Evolutionary conservation across 2,888 invertebrate species (phyloP).

Genomic region (Orthosia incerta): DNA sequence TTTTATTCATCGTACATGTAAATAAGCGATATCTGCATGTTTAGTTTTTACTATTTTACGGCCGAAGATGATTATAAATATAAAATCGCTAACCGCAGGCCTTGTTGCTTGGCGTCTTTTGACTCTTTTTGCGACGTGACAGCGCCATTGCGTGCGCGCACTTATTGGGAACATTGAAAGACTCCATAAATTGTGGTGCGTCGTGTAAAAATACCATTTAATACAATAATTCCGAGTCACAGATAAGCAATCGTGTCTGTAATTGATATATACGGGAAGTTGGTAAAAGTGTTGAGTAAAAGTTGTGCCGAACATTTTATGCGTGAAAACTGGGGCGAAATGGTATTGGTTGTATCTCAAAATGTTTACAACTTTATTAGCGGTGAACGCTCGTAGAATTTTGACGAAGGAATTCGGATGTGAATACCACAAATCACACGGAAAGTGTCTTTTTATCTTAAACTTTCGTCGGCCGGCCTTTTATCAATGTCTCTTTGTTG

Average conservation of each 20-base stretch:
- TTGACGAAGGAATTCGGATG: slow-evolving; percentile 50
- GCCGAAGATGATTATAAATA: slow-evolving; percentile 79
- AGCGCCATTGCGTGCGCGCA: slow-evolving; percentile 80
- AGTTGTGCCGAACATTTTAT: slow-evolving; percentile 44
- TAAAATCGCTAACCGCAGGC: slow-evolving; percentile 82
- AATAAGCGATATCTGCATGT: slow-evolving; percentile 71
- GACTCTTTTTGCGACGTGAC: slow-evolving; percentile 75
- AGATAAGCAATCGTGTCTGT: slow-evolving; percentile 59
- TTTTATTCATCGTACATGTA: slow-evolving; percentile 66
- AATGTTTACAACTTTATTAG: slow-evolving; percentile 55
- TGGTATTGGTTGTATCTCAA: slow-evolving; percentile 38
- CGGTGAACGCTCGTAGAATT: slow-evolving; percentile 46
- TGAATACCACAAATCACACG: slow-evolving; percentile 47
- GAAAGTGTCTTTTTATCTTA: slow-evolving; percentile 47
- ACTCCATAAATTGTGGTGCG: slow-evolving; percentile 77
- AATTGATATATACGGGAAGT: slow-evolving; percentile 65
- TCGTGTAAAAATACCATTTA: slow-evolving; percentile 77
- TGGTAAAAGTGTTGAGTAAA: slow-evolving; percentile 62
- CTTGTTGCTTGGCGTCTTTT: slow-evolving; percentile 75
- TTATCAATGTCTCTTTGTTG: slow-evolving; percentile 33
- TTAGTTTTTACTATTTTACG: slow-evolving; percentile 77
- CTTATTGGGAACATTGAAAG: slow-evolving; percentile 82
- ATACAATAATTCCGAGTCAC: slow-evolving; percentile 75
- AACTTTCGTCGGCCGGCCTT: slow-evolving; percentile 11
- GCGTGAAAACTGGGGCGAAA: slow-evolving; percentile 56